Conservation (phyloP, 2,888 invertebrate genomes). For the Buathra laborator region DNA sequence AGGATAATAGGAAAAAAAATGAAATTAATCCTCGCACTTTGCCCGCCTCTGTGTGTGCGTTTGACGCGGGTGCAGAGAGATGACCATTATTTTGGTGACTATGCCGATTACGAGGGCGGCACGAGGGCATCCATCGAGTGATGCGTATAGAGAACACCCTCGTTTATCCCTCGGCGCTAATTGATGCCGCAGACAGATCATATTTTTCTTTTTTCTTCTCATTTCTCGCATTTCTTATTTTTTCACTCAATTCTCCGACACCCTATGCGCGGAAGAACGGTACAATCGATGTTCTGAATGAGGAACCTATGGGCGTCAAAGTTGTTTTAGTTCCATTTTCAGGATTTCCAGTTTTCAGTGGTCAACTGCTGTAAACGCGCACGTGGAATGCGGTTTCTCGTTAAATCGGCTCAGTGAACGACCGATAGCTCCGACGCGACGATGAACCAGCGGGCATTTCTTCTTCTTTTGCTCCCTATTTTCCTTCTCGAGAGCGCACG, state of each 20-base stretch:
- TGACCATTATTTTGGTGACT: conserved; percentile 59
- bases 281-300: neutral
- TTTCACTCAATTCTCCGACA: neutral
- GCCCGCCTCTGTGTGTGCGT: neutral
- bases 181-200: conserved; percentile 41
- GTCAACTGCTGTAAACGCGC: neutral
- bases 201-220: neutral
- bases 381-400: conserved; percentile 51
- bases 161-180: conserved; percentile 49
- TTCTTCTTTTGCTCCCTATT: conserved; percentile 14
- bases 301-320: conserved; percentile 3
- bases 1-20: conserved; percentile 31
- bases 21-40: conserved; percentile 39
- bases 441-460: conserved; percentile 31
- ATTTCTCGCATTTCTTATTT: neutral
- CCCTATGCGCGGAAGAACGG: conserved; percentile 6
- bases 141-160: conserved; percentile 29
- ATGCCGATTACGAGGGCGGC: conserved; percentile 33
- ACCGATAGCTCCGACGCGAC: conserved; percentile 32
- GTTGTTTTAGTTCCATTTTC: conserved; percentile 34
- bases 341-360: conserved; percentile 45
- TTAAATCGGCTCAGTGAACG: conserved; percentile 35
- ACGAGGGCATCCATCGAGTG: conserved; percentile 43
- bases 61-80: conserved; percentile 19
- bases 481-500: conserved; percentile 1